These are phyloP conservation scores for Tragelaphus imberbis DNA, from an alignment of 2,113 vertebrate species.

Conservation along the genomic window DNA sequence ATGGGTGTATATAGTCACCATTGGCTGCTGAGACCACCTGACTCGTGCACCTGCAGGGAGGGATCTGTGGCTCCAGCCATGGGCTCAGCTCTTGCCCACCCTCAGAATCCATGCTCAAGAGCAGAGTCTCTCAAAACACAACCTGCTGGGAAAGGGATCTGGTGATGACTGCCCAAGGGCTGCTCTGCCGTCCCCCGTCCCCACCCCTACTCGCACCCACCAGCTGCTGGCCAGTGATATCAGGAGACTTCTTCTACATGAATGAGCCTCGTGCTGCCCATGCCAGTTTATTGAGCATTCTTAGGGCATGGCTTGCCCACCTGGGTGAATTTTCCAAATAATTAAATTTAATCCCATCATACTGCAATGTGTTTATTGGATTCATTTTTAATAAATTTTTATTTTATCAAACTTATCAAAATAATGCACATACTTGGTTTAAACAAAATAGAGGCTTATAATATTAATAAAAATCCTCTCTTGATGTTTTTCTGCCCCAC, in stretches of 20 bases:
- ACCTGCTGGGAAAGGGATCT: neutral
- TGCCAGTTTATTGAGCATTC: neutral
- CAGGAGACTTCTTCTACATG: neutral
- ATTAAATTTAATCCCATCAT: neutral
- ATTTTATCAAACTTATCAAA: neutral
- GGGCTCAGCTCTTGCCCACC: neutral
- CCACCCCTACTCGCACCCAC: neutral
- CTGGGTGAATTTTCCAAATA: neutral
- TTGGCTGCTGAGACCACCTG: neutral
- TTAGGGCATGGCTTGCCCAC: neutral
- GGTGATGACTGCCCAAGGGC: neutral
- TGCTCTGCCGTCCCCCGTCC: neutral
- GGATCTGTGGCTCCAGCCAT: neutral
- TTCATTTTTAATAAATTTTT: neutral
- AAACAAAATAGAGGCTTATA: neutral
- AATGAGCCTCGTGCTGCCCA: accelerated
- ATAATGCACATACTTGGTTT: neutral
- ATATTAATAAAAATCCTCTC: neutral
- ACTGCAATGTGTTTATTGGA: neutral
- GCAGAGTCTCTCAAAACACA: neutral
- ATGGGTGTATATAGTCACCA: too few relatives aligned
- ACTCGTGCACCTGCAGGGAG: neutral
- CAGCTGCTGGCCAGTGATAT: neutral
- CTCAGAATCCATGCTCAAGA: neutral
- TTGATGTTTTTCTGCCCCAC: neutral